These are phyloP conservation scores for Erynnis tages DNA, from an alignment of 2,888 invertebrate genomes.

Conservation along the genomic window DNA sequence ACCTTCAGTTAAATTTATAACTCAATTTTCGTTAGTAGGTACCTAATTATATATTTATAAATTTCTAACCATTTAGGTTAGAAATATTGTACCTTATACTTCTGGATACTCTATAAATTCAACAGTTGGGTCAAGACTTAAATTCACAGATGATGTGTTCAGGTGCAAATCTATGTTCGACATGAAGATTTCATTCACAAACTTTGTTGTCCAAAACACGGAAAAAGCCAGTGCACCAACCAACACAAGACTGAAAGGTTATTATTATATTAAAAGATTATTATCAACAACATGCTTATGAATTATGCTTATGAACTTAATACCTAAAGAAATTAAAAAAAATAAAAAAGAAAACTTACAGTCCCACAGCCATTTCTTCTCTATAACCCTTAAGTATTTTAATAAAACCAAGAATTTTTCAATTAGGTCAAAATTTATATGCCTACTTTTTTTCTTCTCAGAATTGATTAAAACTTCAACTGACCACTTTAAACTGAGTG, in stretches of 20 bases:
- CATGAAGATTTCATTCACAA: conserved; percentile 41
- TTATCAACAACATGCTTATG: too few species aligned
- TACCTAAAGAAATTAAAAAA: too few species aligned
- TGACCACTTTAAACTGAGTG: too few species aligned
- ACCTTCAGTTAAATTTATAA: background rate
- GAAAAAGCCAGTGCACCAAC: conserved; percentile 54
- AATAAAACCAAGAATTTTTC: too few species aligned
- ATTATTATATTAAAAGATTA: too few species aligned
- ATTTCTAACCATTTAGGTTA: too few species aligned
- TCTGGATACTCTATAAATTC: conserved; percentile 47
- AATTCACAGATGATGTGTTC: conserved; percentile 16
- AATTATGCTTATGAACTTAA: too few species aligned
- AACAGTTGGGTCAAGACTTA: conserved; percentile 18
- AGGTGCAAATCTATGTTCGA: conserved; percentile 6
- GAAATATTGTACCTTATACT: conserved; percentile 5
- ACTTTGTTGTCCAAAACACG: conserved; percentile 54
- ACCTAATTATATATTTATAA: too few species aligned
- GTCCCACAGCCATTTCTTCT: conserved; percentile 39
- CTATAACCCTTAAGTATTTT: too few species aligned
- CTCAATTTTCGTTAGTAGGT: background rate
- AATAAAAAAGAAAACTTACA: conserved; percentile 52
- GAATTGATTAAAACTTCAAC: too few species aligned
- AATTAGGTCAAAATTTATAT: too few species aligned
- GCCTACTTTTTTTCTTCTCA: too few species aligned
- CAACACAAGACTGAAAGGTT: conserved; percentile 45